phyloP scores from a whole-genome alignment of 1,140 invertebrate species.

The Rhagoletis zephyria region DNA sequence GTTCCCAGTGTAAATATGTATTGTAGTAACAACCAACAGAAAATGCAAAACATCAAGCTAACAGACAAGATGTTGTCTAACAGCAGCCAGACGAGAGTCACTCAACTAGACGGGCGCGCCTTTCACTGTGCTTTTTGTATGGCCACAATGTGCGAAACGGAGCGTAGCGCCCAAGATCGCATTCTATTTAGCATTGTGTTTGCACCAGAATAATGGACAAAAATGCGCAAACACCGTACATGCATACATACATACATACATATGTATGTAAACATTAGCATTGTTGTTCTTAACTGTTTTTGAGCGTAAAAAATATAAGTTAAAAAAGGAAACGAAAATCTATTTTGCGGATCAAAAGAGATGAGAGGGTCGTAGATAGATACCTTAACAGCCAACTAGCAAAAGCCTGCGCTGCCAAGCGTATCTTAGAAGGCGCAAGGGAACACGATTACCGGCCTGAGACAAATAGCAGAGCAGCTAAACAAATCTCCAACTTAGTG shows the following conservation, averaged over 20 bases:
- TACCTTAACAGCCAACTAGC: not conserved
- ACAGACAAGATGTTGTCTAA: not conserved
- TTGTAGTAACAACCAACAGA: too few species aligned
- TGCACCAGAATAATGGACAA: not conserved
- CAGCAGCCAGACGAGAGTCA: not conserved
- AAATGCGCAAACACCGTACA: not conserved
- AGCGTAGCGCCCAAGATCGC: constrained; percentile 9
- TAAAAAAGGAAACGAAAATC: not conserved
- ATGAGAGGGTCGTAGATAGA: not conserved
- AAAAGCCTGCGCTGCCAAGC: not conserved
- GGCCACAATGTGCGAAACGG: not conserved
- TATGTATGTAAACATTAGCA: not conserved
- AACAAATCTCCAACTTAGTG: not conserved
- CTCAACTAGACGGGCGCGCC: not conserved
- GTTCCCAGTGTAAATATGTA: not conserved
- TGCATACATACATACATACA: not conserved
- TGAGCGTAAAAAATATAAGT: not conserved
- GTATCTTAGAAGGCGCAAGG: not conserved
- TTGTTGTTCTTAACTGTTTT: constrained; percentile 20
- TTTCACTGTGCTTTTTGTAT: not conserved
- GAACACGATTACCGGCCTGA: not conserved
- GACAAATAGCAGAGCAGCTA: constrained; percentile 1
- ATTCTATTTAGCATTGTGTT: not conserved
- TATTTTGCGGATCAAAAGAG: constrained; percentile 22
- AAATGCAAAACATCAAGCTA: not conserved